Percentiles rank a stretch among this genome's conserved stretches.
phyloP scores from a whole-genome alignment of 2,888 invertebrate species.

The Teinopalpus imperialis region DNA sequence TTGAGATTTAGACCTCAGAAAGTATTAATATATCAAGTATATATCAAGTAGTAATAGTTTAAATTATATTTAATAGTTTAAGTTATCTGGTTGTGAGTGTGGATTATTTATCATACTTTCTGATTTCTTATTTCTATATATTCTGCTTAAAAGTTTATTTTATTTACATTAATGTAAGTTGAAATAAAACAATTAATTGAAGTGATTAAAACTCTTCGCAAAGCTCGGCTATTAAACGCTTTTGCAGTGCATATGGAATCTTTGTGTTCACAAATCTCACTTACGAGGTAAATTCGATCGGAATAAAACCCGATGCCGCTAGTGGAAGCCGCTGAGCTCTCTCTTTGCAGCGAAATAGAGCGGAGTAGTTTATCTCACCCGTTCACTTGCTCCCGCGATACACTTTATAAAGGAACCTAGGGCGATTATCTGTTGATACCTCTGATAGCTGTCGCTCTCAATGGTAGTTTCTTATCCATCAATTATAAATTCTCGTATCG shows the following conservation, averaged over 20 bases:
- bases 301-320: constrained; percentile 62
- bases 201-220: constrained; percentile 19
- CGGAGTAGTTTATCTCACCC: constrained; percentile 73
- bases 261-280: constrained; percentile 30
- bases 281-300: constrained; percentile 67
- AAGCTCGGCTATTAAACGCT: constrained; percentile 15
- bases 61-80: too few relatives aligned
- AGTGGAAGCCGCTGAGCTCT: constrained; percentile 65
- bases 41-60: too few relatives aligned
- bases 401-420: constrained; percentile 59
- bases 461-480: background rate
- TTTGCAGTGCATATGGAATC: constrained; percentile 34
- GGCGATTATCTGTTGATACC: constrained; percentile 60
- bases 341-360: constrained; percentile 75
- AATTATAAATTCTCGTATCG: too few relatives aligned
- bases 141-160: too few relatives aligned
- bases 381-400: constrained; percentile 44
- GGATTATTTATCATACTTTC: too few relatives aligned
- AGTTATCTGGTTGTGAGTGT: too few relatives aligned
- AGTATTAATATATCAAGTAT: too few relatives aligned
- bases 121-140: too few relatives aligned
- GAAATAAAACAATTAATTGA: background rate
- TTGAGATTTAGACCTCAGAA: too few relatives aligned
- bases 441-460: constrained; percentile 25
- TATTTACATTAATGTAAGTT: too few relatives aligned